phyloP scores from a whole-genome alignment of 2,888 invertebrate genomes.

The Dasypogon diadema region DNA sequence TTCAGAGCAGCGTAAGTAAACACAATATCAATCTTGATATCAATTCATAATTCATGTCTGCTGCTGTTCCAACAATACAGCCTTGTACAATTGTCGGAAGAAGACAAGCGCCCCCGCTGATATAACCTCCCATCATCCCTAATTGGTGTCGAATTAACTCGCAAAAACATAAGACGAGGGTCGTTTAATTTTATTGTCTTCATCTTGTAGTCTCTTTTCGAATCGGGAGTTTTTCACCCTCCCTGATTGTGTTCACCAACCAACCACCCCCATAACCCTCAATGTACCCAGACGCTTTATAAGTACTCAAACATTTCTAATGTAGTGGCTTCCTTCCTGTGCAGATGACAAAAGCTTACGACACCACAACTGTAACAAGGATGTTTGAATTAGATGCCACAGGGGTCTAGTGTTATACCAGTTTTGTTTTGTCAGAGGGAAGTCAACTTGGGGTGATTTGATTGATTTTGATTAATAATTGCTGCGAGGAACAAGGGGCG shows the following conservation, averaged over 20 bases:
- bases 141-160: constrained; percentile 69
- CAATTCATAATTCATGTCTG: constrained; percentile 69
- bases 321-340: constrained; percentile 46
- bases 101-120: constrained; percentile 49
- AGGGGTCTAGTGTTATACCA: constrained; percentile 48
- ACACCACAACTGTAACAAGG: constrained; percentile 33
- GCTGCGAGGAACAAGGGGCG: constrained; percentile 49
- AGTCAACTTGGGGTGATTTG: constrained; percentile 53
- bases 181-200: constrained; percentile 57
- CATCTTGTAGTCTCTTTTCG: constrained; percentile 50
- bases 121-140: constrained; percentile 64
- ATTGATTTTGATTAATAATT: constrained; percentile 58
- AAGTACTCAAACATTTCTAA: constrained; percentile 36
- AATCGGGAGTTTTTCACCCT: constrained; percentile 3
- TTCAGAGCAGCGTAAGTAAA: constrained; percentile 52
- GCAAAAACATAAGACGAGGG: constrained; percentile 53
- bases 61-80: constrained; percentile 62
- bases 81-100: constrained; percentile 15
- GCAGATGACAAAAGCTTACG: constrained; percentile 48
- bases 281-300: neutral
- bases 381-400: constrained; percentile 44
- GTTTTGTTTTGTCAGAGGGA: constrained; percentile 42
- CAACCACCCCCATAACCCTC: no score
- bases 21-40: constrained; percentile 66
- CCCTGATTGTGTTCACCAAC: neutral